These are phyloP conservation scores for Peromyscus eremicus DNA, from an alignment of 2,797 vertebrate species.

Conservation along the genomic window DNA sequence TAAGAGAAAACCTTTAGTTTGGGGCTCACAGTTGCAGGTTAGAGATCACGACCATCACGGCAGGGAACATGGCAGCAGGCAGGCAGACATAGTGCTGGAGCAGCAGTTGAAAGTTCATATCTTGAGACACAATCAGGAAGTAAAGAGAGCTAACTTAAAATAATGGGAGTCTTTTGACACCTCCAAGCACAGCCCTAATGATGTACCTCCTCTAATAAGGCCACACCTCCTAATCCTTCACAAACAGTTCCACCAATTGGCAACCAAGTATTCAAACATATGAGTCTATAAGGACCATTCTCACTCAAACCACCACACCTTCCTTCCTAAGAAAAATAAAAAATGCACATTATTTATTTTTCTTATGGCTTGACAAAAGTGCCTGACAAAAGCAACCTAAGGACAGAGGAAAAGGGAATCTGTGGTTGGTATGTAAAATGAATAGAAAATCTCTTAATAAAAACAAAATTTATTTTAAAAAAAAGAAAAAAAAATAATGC, in stretches of 20 bases:
- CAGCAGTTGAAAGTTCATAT: not conserved
- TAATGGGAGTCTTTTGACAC: not conserved
- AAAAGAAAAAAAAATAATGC: not conserved
- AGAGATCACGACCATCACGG: not conserved
- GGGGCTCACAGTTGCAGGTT: not conserved
- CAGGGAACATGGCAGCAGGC: not conserved
- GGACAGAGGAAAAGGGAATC: no score
- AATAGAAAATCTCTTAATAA: no score
- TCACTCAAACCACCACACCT: not conserved
- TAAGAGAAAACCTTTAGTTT: not conserved
- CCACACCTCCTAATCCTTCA: not conserved
- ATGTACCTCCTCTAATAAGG: not conserved
- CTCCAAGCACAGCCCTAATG: not conserved
- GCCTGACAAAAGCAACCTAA: no score
- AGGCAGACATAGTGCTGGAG: no score
- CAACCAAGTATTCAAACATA: not conserved
- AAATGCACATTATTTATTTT: no score
- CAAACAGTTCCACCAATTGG: not conserved
- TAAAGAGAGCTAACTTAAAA: not conserved
- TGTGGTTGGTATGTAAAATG: no score
- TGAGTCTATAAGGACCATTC: not conserved
- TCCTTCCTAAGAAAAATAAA: not conserved
- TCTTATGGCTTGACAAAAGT: no score
- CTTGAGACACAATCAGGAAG: not conserved
- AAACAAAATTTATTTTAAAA: no score